Conservation (phyloP, 2,888 invertebrate species). For the Lochmaea capreae region DNA sequence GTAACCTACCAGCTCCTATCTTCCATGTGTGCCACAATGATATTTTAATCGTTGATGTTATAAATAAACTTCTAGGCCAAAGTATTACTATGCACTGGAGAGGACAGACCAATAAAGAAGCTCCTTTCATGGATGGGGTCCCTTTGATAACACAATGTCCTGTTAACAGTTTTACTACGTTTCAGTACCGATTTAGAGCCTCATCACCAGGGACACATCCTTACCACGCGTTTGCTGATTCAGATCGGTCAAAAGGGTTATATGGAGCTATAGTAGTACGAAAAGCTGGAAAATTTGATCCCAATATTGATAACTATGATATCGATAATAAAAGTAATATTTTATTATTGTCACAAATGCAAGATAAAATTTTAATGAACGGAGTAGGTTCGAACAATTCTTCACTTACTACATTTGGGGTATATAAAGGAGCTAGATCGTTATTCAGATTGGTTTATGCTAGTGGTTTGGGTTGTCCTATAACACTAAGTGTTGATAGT, state of each 20-base stretch:
- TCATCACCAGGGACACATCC: slow-evolving; percentile 77
- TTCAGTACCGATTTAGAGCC: slow-evolving; percentile 79
- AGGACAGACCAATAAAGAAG: slow-evolving; percentile 77
- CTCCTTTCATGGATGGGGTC: slow-evolving; percentile 82
- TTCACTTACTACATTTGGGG: slow-evolving; percentile 65
- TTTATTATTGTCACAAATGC: slow-evolving; percentile 78
- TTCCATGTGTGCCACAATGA: slow-evolving; percentile 79
- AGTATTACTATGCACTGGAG: slow-evolving; percentile 83
- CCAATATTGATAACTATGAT: slow-evolving; percentile 75
- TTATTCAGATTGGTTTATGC: slow-evolving; percentile 76
- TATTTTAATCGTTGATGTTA: slow-evolving; percentile 78
- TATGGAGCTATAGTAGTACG: slow-evolving; percentile 79
- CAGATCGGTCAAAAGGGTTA: slow-evolving; percentile 76
- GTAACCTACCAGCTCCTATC: slow-evolving; percentile 73
- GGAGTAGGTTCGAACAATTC: slow-evolving; percentile 69
- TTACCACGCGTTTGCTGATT: slow-evolving; percentile 79
- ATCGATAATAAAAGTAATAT: slow-evolving; percentile 77
- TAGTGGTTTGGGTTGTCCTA: slow-evolving; percentile 77
- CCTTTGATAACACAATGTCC: slow-evolving; percentile 84
- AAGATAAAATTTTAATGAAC: slow-evolving; percentile 71
- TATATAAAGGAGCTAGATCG: slow-evolving; percentile 72
- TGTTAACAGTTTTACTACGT: slow-evolving; percentile 74
- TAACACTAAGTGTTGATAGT: slow-evolving; percentile 74
- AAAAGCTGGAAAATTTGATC: slow-evolving; percentile 72
- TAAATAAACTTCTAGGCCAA: slow-evolving; percentile 76